Evolutionary conservation across 2,113 vertebrate species (phyloP), one percentile per base, ranked within the genome.

Genomic region (Ibidorhyncha struthersii): DNA sequence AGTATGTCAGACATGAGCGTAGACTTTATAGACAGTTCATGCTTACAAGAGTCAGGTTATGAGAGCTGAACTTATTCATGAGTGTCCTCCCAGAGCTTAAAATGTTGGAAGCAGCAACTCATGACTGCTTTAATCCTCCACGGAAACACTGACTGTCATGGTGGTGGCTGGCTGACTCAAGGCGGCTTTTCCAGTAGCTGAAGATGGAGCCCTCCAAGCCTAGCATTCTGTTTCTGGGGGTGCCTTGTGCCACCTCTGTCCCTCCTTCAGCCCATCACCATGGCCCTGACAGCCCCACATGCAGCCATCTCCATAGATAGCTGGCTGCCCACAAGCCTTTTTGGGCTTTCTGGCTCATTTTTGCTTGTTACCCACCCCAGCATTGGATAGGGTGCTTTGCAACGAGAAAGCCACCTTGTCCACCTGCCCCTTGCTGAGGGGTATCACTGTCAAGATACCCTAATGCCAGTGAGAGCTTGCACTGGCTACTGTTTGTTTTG

Each of bases 281-380:
- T 59, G 11, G 19, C 18, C 17, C n/a, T 63, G 43, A 12, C 66
- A 93, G 55, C 25, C 14, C 40, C 66, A 41, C 2, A 4, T 8
- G 16, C 21, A 53, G 32, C 4, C 25, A 9, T 11, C 50, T 76
- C 55, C 0, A 5, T n/a, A 41, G 34, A 1, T 1, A 56, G 41
- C 20, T 43, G 36, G 18, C 12, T 78, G 30, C 21, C 40, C 11
- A 1, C 18, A 58, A 65, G 22, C 4, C 29, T 69, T 81, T 77
- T 56, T 32, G 34, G 29, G 25, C 21, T 94, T 65, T 38, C 41
- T 78, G 34, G n/a, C 34, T 79, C 20, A 5, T 76, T 82, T 91
- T 67, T 84, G 25, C 22, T 52, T 62, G 11, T 71, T 82, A 53
- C 13, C n/a, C 59, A 74, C 25, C 3, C 2, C 8, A 55, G 30